Base-by-base conservation (phyloP, 2,888 invertebrate species). In the Melanargia galathea region DNA sequence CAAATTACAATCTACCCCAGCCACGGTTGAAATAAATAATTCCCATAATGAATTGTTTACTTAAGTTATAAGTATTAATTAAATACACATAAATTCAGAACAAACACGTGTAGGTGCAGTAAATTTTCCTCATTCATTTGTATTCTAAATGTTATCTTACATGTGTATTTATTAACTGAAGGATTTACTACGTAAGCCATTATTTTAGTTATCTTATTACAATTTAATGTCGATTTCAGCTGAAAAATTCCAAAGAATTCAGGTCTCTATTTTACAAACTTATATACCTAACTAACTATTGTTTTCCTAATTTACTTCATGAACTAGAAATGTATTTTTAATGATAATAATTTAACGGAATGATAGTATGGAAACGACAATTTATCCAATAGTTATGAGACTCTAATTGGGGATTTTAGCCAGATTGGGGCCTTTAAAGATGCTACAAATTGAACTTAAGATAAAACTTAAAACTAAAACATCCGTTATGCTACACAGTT, bases 1-100 rank as follows among this genome's bases (percentile, higher is more conserved):
- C 51, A 10, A 54, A 66, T 66, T 63, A 60, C 16, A 51, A 63
- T 61, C 56, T 56, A 45, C 52, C 20, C 40, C 60, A 6, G 3
- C 26, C 4, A 43, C 63, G 61, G 33, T 11, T 22, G 20, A 52
- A 63, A 51, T 61, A 49, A 58, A 55, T 58, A 49, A 51, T 20
- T 22, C 45, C 24, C 35, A 54, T 63, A 60, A 58, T 58, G 26
- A 43, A 63, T 30, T 61, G 60, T 60, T 54, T 60, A 63, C 46
- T 60, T 63, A 43, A 43, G 43, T 43, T 18, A 40, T 40, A 40
- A 16, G 51, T 52, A 45, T 45, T 56, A 13, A 60, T 57, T 65
- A 57, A 63, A 63, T 63, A 63, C 35, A 63, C 38, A 60, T 63
- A 46, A 52, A 60, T 49, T 54, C 20, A 33, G 6, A 38, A 22